phyloP scores from a whole-genome alignment of 2,797 vertebrate genomes.

The Phrynocephalus vlangalii region DNA sequence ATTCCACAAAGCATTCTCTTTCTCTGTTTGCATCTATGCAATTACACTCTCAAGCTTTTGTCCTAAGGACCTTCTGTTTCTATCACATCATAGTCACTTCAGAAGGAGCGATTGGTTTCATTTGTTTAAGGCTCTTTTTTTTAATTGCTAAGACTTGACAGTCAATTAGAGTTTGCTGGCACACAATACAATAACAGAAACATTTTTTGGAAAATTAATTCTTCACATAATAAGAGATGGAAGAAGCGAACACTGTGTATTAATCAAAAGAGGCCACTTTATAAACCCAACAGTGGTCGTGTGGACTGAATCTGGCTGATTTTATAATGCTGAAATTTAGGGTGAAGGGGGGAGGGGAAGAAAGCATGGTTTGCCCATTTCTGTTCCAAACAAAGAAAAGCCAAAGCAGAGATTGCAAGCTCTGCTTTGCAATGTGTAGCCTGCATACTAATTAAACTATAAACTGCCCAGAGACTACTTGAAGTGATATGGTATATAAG shows the following conservation, averaged over 20 bases:
- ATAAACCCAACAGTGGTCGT: too few relatives aligned
- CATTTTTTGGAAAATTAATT: slow-evolving; percentile 37
- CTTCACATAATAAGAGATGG: slow-evolving; percentile 21
- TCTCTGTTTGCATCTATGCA: slow-evolving; percentile 30
- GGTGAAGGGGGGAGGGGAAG: too few relatives aligned
- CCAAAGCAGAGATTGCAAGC: too few relatives aligned
- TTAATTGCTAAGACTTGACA: slow-evolving; percentile 26
- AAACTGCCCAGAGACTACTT: too few relatives aligned
- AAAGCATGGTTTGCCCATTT: too few relatives aligned
- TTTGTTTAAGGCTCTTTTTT: slow-evolving; percentile 42
- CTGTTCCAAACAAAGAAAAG: too few relatives aligned
- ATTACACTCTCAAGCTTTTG: slow-evolving; percentile 41
- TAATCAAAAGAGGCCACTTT: slow-evolving; percentile 43
- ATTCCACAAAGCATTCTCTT: slow-evolving; percentile 29
- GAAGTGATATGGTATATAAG: too few relatives aligned
- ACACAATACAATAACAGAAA: slow-evolving; percentile 33
- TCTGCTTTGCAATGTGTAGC: too few relatives aligned
- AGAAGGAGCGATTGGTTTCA: slow-evolving; percentile 35
- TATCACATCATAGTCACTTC: slow-evolving; percentile 7
- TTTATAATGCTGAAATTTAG: not conserved
- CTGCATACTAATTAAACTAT: too few relatives aligned
- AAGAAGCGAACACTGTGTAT: slow-evolving; percentile 29
- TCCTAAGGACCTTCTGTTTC: slow-evolving; percentile 34
- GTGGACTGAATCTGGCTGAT: slow-evolving; percentile 15
- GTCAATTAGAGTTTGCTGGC: slow-evolving; percentile 48